A percentile compares a stretch with the other conserved stretches of the same genome.
Evolutionary conservation across 2,797 vertebrate species (phyloP).

Genomic region (Phaenicophaeus curvirostris): DNA sequence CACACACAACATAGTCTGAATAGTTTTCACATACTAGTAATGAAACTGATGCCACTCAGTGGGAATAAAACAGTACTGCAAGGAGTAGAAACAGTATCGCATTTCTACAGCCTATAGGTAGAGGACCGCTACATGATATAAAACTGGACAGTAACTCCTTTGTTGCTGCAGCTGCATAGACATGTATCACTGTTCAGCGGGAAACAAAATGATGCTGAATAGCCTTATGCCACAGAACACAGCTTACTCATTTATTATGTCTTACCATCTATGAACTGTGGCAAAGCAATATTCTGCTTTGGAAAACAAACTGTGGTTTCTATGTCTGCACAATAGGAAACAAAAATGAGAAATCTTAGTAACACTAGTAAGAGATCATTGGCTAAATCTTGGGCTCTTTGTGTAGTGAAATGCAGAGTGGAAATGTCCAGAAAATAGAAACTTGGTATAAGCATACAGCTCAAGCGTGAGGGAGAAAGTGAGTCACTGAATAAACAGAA

Average conservation of each 20-base stretch:
- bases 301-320: neutral
- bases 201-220: neutral
- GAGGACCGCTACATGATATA: fast-evolving
- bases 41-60: constrained; percentile 54
- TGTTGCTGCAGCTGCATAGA: neutral
- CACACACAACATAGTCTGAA: neutral
- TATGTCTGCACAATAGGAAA: neutral
- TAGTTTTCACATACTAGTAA: neutral
- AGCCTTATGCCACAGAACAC: neutral
- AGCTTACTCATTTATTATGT: neutral
- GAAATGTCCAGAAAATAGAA: neutral
- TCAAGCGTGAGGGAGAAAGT: neutral
- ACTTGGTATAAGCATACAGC: neutral
- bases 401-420: neutral
- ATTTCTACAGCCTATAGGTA: neutral
- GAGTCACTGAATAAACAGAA: neutral
- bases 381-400: neutral
- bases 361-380: neutral
- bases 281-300: neutral
- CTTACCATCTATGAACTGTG: neutral
- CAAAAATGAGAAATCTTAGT: neutral
- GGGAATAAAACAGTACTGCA: constrained; percentile 57
- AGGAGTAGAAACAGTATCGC: neutral
- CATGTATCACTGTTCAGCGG: neutral
- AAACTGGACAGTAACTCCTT: neutral